Base-by-base conservation (phyloP, 2,113 vertebrate species). In the Oreochromis aureus region DNA sequence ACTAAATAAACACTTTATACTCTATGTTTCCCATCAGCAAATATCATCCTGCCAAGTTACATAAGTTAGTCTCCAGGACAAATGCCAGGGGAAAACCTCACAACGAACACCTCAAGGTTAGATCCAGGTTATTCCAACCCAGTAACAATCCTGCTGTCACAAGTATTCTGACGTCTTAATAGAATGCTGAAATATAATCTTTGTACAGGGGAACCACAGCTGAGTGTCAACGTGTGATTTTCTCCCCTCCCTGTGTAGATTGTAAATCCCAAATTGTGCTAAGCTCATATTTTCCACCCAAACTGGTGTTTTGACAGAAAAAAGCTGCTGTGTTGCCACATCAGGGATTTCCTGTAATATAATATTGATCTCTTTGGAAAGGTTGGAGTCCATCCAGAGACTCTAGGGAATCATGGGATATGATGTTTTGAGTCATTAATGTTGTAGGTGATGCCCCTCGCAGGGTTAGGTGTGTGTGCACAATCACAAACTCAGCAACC, bases 241-340 rank as follows among this genome's bases (percentile, higher is more conserved):
- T 36, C 16, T 78, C 15, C 30, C 2, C 66, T 59, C 18, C 69
- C 51, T 39, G 34, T 58, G 79, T 11, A 69, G 22, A 85, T 2
- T 61, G 66, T 79, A 85, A 94, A 91, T 92, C 90, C 78, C 4
- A 88, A 89, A 89, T 89, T 86, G 66, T 94, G 93, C 93, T 63
- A 86, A 89, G 88, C 59, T 80, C 79, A 80, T 92, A 88, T 92
- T 92, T 94, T 91, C 66, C 16, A 61, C 87, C 84, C 54, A 86
- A 86, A 91, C 18, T 71, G 84, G 81, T 89, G 88, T 94, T 92
- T 39, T 87, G 88, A 92, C 89, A 91, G 63, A 84, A 87, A 87
- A 78, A 78, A 93, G 69, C 53, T 85, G 89, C 90, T 87, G 86
- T 55, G 81, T 91, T 80, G 86, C 79, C 93, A 93, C 91, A 89